phyloP scores from a whole-genome alignment of 1,140 invertebrate genomes.

The Bradynema listronoti region DNA sequence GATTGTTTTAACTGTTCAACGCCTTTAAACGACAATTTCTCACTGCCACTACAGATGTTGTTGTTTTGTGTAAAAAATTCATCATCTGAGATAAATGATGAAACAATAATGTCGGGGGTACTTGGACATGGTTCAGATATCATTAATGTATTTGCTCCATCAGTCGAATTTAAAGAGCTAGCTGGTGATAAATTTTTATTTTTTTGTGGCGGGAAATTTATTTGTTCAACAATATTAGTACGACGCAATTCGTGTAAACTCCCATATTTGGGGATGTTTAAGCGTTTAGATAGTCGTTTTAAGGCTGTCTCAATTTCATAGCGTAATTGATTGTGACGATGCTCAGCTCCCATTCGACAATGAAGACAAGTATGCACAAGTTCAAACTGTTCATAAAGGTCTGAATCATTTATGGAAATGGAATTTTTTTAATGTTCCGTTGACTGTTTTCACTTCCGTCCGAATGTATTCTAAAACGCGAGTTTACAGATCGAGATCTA shows the following conservation, averaged over 20 bases:
- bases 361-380: constrained; percentile 40
- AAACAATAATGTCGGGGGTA: constrained; percentile 54
- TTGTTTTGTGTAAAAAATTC: constrained; percentile 21
- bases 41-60: no score
- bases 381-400: constrained; percentile 22
- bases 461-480: constrained; percentile 48
- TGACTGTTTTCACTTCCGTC: constrained; percentile 42
- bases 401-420: constrained; percentile 12
- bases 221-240: no score
- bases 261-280: constrained; percentile 43
- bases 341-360: constrained; percentile 42
- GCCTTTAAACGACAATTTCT: no score
- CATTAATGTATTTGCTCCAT: neutral
- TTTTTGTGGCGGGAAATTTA: constrained; percentile 14
- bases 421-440: neutral
- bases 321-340: constrained; percentile 35
- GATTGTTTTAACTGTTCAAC: no score
- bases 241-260: no score
- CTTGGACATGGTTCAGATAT: neutral
- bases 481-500: no score
- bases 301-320: constrained; percentile 54
- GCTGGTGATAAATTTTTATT: neutral
- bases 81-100: constrained; percentile 56
- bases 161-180: neutral
- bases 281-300: constrained; percentile 43